These are phyloP conservation scores for Notothenia coriiceps DNA, from an alignment of 2,113 vertebrate species.

Conservation along the genomic window DNA sequence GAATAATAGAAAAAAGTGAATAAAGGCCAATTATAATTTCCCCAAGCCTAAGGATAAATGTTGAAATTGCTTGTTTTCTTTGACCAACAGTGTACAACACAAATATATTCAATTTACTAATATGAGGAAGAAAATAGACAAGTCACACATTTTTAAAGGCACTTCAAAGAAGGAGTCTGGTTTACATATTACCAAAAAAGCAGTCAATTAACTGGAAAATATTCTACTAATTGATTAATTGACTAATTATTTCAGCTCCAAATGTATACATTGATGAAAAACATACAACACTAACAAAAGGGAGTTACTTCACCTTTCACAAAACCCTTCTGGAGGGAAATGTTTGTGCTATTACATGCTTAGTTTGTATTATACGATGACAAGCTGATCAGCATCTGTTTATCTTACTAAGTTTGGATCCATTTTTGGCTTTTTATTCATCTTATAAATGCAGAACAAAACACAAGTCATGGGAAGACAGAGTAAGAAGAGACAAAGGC, in stretches of 20 bases:
- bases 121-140: neutral
- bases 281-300: neutral
- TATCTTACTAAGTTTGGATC: neutral
- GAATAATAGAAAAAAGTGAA: slow-evolving; percentile 8
- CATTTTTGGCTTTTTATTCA: neutral
- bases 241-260: neutral
- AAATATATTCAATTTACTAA: neutral
- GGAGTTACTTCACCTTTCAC: neutral
- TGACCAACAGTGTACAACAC: neutral
- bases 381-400: neutral
- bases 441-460: neutral
- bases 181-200: neutral
- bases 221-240: rapidly evolving
- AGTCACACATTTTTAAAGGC: neutral
- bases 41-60: neutral
- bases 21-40: neutral
- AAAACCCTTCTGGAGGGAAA: neutral
- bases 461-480: neutral
- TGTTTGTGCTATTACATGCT: neutral
- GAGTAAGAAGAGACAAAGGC: neutral
- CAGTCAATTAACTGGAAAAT: neutral
- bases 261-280: neutral
- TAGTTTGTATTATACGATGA: neutral
- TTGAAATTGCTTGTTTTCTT: neutral
- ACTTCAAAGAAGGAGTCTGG: neutral